Conservation (phyloP, 2,888 invertebrate genomes). For the Phoronis australis region DNA sequence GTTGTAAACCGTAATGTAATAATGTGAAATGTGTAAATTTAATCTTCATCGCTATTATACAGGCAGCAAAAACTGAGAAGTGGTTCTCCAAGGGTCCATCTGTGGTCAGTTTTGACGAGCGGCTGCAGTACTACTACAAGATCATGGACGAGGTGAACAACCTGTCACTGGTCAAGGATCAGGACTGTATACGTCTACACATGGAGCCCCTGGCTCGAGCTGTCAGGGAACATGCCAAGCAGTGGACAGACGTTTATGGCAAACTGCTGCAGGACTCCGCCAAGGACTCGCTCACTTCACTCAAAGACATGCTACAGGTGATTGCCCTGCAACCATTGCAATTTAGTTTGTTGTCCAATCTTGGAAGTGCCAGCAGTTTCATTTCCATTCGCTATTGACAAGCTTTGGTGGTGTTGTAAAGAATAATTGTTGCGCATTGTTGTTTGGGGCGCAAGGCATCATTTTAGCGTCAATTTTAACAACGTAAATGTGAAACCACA, state of each 20-base stretch:
- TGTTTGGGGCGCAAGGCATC: too few relatives aligned
- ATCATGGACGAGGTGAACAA: constrained; percentile 65
- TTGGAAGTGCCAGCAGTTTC: too few relatives aligned
- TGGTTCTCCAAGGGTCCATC: constrained; percentile 66
- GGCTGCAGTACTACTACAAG: constrained; percentile 76
- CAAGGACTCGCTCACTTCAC: constrained; percentile 63
- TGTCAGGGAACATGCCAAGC: constrained; percentile 68
- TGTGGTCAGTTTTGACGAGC: constrained; percentile 71
- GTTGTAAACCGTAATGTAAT: too few relatives aligned
- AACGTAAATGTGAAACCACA: too few relatives aligned
- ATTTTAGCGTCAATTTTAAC: too few relatives aligned
- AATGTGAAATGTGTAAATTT: too few relatives aligned
- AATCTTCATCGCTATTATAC: constrained; percentile 11
- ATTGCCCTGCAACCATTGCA: too few relatives aligned
- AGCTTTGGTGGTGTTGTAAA: too few relatives aligned
- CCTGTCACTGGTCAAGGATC: constrained; percentile 36
- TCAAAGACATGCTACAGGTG: constrained; percentile 69
- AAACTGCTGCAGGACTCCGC: constrained; percentile 65
- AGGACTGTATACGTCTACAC: constrained; percentile 60
- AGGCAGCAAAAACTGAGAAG: constrained; percentile 65
- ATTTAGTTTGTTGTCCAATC: too few relatives aligned
- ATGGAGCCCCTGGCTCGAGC: constrained; percentile 66
- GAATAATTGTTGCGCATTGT: too few relatives aligned
- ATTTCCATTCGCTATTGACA: too few relatives aligned
- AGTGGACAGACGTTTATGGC: constrained; percentile 76